Conservation (phyloP, 1,140 invertebrate genomes). For the Solen grandis region DNA sequence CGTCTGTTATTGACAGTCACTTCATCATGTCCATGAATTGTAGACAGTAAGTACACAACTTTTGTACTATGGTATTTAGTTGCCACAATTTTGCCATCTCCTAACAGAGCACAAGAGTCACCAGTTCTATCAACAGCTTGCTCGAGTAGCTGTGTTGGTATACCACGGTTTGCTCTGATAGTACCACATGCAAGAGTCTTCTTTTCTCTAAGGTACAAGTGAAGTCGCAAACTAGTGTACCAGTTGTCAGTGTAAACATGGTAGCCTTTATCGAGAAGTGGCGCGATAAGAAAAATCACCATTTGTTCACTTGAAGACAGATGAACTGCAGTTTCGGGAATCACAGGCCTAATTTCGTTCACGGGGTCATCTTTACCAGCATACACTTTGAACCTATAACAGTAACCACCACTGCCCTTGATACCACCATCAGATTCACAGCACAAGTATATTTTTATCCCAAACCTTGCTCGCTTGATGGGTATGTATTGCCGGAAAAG, state of each 20-base stretch:
- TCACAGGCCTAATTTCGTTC: slow-evolving; percentile 37
- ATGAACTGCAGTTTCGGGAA: slow-evolving; percentile 3
- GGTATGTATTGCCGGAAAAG: slow-evolving; percentile 29
- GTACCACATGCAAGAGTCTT: slow-evolving; percentile 21
- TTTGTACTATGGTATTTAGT: slow-evolving; percentile 47
- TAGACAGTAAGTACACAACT: slow-evolving; percentile 31
- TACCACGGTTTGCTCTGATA: slow-evolving; percentile 6
- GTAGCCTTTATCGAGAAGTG: no score
- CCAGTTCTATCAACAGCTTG: no score
- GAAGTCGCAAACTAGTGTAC: slow-evolving; percentile 29
- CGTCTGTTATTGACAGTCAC: slow-evolving; percentile 26
- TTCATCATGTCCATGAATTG: slow-evolving; percentile 42
- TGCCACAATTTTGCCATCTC: slow-evolving; percentile 26
- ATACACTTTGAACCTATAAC: slow-evolving; percentile 42
- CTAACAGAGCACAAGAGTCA: slow-evolving; percentile 18
- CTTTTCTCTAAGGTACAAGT: slow-evolving; percentile 5
- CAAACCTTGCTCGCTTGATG: slow-evolving; percentile 23
- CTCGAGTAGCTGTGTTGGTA: background rate
- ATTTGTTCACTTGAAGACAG: slow-evolving; percentile 7
- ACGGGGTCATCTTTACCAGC: slow-evolving; percentile 36
- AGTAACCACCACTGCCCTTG: slow-evolving; percentile 43
- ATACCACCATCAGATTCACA: slow-evolving; percentile 38
- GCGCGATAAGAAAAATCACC: slow-evolving; percentile 24
- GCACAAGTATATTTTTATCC: slow-evolving; percentile 19
- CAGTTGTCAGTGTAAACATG: slow-evolving; percentile 39